Base-by-base conservation (phyloP, 2,797 vertebrate genomes). In the Tapirus indicus region DNA sequence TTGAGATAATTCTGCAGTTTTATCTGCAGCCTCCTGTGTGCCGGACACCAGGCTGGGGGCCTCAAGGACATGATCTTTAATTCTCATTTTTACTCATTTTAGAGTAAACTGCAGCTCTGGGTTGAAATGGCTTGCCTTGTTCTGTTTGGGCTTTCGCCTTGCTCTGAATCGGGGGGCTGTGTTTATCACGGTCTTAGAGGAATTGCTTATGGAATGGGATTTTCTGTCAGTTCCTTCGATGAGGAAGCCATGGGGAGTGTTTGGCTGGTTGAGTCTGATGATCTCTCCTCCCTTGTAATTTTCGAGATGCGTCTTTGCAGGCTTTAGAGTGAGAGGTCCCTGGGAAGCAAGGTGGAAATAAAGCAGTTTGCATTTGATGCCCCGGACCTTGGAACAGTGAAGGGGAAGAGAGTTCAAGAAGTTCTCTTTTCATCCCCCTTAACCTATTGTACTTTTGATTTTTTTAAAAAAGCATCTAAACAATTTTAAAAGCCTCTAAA, bases 361-460 rank as follows among this genome's bases (percentile, higher is more conserved):
- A 88, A 87, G 49, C 60, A 29, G 7, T 77, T 84, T 86, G 60
- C 13, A 6, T 89, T 71, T 77, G 27, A 12, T 29, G 74, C 8
- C 92, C 79, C 79, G 69, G 29, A 20, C 32, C 23, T 38, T 41
- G 71, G 38, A 62, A 62, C 84, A 69, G 32, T 84, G 44, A 77
- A 7, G 41, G 44, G 29, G 7, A 6, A 27, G 38, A 62, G 32
- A 74, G 68, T 91, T 77, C 4, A 49, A 82, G 27, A 82, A 29
- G 32, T 74, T 41, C 6, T 23, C 49, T 69, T 75, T 54, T 69
- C 35, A 41, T 92, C 71, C 60, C 23, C 18, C 32, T 91, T 75
- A n/a, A 62, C 44, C 58, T 85, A 0, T 44, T 82, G 35, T 62
- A 56, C 38, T 62, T 95, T 60, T 41, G 78, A 21, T 54, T 52